Conservation (phyloP, 1,140 invertebrate genomes). For the Procambarus virginalis region DNA sequence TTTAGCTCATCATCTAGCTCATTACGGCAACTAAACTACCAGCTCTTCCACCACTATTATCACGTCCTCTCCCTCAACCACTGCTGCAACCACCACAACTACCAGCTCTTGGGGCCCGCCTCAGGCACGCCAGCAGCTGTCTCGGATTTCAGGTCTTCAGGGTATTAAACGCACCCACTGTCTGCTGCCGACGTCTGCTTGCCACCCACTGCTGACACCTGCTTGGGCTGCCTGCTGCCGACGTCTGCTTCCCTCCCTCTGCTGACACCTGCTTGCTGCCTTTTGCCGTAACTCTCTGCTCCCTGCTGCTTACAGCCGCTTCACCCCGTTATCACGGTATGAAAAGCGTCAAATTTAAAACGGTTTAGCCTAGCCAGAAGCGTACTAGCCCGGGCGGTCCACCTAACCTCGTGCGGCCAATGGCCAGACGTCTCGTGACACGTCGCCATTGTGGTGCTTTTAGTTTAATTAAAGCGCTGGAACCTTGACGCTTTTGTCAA, state of each 20-base stretch:
- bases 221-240: neutral
- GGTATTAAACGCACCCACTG: neutral
- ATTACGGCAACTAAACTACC: neutral
- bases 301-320: too few species aligned
- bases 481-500: too few species aligned
- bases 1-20: neutral
- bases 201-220: neutral
- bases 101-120: neutral
- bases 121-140: neutral
- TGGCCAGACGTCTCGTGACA: too few species aligned
- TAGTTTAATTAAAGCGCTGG: too few species aligned
- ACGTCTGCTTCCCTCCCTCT: neutral
- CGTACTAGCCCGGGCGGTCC: too few species aligned
- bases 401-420: too few species aligned
- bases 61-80: neutral
- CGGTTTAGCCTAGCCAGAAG: too few species aligned
- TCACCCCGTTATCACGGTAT: too few species aligned
- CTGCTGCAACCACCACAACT: neutral
- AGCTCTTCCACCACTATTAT: neutral
- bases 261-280: too few species aligned
- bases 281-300: too few species aligned
- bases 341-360: too few species aligned
- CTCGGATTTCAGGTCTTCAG: neutral
- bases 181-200: neutral
- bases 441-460: too few species aligned